Evolutionary conservation across 2,797 vertebrate genomes (phyloP).

Genomic region (Silurus lanzhouensis): DNA sequence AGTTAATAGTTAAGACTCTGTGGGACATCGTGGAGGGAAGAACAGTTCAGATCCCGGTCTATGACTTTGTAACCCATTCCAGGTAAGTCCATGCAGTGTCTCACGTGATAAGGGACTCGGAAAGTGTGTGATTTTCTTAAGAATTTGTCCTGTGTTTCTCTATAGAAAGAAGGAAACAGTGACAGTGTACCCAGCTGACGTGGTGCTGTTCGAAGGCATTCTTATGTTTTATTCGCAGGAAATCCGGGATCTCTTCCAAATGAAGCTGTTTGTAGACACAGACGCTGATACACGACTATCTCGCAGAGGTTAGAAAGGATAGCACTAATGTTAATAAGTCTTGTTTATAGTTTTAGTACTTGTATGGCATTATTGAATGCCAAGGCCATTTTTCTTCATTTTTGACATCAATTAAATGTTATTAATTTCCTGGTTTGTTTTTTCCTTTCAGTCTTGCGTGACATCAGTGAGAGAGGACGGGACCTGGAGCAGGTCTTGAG

Average conservation of each 20-base stretch:
- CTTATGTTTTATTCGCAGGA: constrained; percentile 91
- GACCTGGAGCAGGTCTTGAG: constrained; percentile 89
- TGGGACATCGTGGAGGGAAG: constrained; percentile 87
- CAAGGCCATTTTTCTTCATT: background rate
- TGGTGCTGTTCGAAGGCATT: constrained; percentile 93
- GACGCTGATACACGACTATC: constrained; percentile 91
- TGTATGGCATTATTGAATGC: background rate
- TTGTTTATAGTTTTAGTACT: background rate
- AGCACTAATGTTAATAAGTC: background rate
- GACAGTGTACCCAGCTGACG: constrained; percentile 87
- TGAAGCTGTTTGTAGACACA: constrained; percentile 94
- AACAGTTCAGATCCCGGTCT: constrained; percentile 90
- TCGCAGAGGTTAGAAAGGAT: constrained; percentile 80
- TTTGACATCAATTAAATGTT: background rate
- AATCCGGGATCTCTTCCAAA: constrained; percentile 90
- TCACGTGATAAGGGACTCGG: background rate
- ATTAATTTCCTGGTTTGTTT: background rate
- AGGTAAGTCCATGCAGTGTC: constrained; percentile 71
- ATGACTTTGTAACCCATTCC: constrained; percentile 92
- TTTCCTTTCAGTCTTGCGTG: constrained; percentile 79
- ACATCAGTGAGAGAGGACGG: constrained; percentile 88
- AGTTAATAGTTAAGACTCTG: constrained; percentile 86
- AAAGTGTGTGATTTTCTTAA: background rate
- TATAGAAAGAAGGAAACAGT: constrained; percentile 88
- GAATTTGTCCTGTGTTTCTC: constrained; percentile 18